phyloP scores from a whole-genome alignment of 2,888 invertebrate species.

The Cosmorhoe ocellata region DNA sequence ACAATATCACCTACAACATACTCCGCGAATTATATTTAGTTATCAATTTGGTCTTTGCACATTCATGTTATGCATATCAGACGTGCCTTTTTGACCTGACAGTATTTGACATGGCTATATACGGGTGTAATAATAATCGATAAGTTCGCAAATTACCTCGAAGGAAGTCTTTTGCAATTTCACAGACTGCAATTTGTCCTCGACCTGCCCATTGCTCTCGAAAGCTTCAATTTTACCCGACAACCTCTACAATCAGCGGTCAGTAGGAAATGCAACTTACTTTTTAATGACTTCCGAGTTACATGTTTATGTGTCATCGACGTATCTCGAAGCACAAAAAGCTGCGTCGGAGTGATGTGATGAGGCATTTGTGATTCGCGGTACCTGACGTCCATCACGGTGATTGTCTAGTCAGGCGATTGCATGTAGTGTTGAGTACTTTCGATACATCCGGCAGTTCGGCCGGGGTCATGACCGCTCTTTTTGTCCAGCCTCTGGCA shows the following conservation, averaged over 20 bases:
- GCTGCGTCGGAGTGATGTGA: constrained; percentile 18
- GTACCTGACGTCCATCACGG: constrained; percentile 20
- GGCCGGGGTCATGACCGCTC: constrained; percentile 72
- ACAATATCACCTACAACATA: constrained; percentile 20
- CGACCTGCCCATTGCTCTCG: constrained; percentile 33
- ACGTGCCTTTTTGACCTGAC: constrained; percentile 20
- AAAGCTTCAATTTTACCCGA: constrained; percentile 37
- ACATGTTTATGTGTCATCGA: constrained; percentile 20
- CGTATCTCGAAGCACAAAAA: constrained; percentile 14
- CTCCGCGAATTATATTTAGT: constrained; percentile 31
- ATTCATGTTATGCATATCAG: constrained; percentile 23
- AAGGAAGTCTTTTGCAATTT: constrained; percentile 37
- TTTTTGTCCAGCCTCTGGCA: constrained; percentile 64
- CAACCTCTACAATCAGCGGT: constrained; percentile 33
- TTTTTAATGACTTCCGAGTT: constrained; percentile 36
- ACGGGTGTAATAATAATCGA: constrained; percentile 13
- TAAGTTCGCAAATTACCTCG: constrained; percentile 32
- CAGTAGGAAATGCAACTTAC: constrained; percentile 34
- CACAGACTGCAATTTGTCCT: constrained; percentile 31
- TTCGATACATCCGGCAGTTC: constrained; percentile 78
- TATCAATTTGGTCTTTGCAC: constrained; percentile 34
- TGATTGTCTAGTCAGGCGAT: constrained; percentile 37
- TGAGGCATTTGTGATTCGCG: constrained; percentile 22
- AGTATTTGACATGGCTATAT: constrained; percentile 21
- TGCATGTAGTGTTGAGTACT: constrained; percentile 62